Evolutionary conservation across 1,140 invertebrate species (phyloP).

Genomic region (Lepidurus couesii): DNA sequence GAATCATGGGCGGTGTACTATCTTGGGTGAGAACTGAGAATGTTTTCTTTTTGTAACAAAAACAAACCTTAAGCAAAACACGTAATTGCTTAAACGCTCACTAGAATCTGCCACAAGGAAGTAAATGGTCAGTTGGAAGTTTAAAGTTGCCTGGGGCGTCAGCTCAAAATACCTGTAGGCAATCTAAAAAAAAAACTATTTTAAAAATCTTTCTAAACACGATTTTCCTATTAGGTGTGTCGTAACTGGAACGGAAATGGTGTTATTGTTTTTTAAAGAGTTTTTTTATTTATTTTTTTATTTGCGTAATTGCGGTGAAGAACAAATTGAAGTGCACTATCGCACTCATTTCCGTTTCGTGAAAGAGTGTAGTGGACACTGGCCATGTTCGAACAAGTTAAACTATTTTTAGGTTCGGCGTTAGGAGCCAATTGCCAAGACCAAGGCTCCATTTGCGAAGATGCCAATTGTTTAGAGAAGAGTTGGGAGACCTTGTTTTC

Average conservation of each 20-base stretch:
- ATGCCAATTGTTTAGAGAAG: background rate
- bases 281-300: background rate
- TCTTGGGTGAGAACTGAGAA: slow-evolving; percentile 6
- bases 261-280: too few relatives aligned
- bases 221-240: background rate
- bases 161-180: background rate
- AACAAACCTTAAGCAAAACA: background rate
- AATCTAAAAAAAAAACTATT: background rate
- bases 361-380: background rate
- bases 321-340: background rate
- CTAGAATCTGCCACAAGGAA: too few relatives aligned
- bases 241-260: background rate
- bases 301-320: background rate
- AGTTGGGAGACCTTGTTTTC: background rate
- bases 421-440: background rate
- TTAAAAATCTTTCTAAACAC: background rate
- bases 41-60: background rate
- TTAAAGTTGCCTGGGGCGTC: background rate
- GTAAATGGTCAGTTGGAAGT: too few relatives aligned
- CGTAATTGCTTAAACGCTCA: too few relatives aligned
- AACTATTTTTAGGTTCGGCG: slow-evolving; percentile 1
- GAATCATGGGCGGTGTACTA: slow-evolving; percentile 1
- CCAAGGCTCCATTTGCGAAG: background rate
- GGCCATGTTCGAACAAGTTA: background rate
- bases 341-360: background rate